These are phyloP conservation scores for Odontomachus brunneus DNA, from an alignment of 1,140 invertebrate species.

Conservation along the genomic window DNA sequence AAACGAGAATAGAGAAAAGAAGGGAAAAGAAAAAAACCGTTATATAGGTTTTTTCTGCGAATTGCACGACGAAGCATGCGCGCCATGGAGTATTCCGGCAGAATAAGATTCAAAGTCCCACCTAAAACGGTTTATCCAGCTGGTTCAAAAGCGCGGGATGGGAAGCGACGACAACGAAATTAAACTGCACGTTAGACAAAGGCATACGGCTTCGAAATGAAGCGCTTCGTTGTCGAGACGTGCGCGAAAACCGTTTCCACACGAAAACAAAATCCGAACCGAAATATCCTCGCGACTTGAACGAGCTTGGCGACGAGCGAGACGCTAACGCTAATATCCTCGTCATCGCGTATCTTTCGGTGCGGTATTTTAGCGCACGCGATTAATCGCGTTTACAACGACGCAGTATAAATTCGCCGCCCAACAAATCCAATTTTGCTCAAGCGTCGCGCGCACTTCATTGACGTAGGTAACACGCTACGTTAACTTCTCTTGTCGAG, in stretches of 20 bases:
- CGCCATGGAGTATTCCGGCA: background rate
- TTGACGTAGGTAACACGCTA: too few relatives aligned
- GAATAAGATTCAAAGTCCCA: slow-evolving; percentile 33
- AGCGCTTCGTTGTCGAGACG: slow-evolving; percentile 13
- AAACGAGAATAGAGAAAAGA: background rate
- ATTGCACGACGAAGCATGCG: slow-evolving; percentile 1
- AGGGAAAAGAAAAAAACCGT: background rate
- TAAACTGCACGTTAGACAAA: slow-evolving; percentile 27
- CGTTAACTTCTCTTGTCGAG: too few relatives aligned
- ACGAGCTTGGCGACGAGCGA: background rate
- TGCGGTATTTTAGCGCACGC: slow-evolving; percentile 1
- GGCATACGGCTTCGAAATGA: slow-evolving; percentile 25
- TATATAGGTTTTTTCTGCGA: slow-evolving; percentile 23
- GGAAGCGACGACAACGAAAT: slow-evolving; percentile 28
- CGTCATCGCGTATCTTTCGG: background rate
- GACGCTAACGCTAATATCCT: slow-evolving; percentile 5
- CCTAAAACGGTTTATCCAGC: slow-evolving; percentile 34
- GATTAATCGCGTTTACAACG: slow-evolving; percentile 38
- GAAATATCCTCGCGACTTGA: background rate
- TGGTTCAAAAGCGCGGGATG: background rate
- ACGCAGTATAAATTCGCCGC: slow-evolving; percentile 43
- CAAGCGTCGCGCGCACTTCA: too few relatives aligned
- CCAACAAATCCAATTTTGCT: slow-evolving; percentile 38
- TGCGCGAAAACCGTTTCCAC: background rate
- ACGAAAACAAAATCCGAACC: slow-evolving; percentile 15